phyloP scores from a whole-genome alignment of 2,888 invertebrate species.

The Macrophya annulata region DNA sequence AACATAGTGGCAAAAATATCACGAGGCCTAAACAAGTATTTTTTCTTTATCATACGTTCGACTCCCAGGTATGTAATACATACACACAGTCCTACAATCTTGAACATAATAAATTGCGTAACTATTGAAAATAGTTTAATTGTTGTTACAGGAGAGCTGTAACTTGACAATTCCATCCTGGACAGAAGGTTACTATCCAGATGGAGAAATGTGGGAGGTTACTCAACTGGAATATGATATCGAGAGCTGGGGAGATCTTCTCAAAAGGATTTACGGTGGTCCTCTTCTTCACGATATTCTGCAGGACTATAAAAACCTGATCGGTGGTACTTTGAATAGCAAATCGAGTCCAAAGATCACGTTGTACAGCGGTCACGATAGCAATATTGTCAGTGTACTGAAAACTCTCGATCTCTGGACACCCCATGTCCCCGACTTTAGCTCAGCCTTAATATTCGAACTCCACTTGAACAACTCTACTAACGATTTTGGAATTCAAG shows the following conservation, averaged over 20 bases:
- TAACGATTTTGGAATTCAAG: constrained; percentile 69
- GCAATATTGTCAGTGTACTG: constrained; percentile 71
- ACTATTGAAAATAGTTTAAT: background rate
- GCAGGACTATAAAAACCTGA: constrained; percentile 55
- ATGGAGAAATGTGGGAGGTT: constrained; percentile 32
- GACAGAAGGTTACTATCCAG: constrained; percentile 25
- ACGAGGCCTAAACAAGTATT: constrained; percentile 37
- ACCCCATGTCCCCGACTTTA: constrained; percentile 71
- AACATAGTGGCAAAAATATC: constrained; percentile 52
- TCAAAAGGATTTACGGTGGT: constrained; percentile 39
- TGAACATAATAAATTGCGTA: background rate
- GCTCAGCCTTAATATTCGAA: constrained; percentile 72
- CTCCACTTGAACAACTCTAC: constrained; percentile 63
- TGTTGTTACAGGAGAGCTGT: background rate
- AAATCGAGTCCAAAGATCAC: constrained; percentile 25
- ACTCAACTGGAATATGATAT: constrained; percentile 24
- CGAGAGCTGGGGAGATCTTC: background rate
- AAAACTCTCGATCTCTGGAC: constrained; percentile 70
- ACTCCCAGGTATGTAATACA: constrained; percentile 29
- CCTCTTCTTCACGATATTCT: constrained; percentile 59
- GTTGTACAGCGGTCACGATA: constrained; percentile 73
- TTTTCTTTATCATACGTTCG: constrained; percentile 19
- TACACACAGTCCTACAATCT: background rate
- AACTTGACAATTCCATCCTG: constrained; percentile 37
- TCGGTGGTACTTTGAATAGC: constrained; percentile 64